Base-by-base conservation (phyloP, 2,888 invertebrate species). In the Andrena praecox region DNA sequence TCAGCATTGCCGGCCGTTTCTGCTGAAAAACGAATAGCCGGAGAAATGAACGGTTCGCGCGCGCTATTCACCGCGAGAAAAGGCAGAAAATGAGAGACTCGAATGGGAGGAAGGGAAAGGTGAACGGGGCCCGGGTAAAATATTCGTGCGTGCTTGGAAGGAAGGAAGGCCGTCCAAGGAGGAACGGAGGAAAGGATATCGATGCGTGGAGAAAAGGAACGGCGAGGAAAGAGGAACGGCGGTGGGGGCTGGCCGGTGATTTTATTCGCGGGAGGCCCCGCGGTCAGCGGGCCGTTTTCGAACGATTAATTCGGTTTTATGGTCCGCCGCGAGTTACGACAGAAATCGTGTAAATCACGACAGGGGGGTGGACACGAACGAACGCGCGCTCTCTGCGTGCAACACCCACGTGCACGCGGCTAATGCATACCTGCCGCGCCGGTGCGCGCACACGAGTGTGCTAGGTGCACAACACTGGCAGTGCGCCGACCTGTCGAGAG, bases 251-350 rank as follows among this genome's bases (percentile, higher is more conserved):
- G 6, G 33, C 12, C 20, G 62, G 73, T 52, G 62, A 72, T 86
- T 82, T 77, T 81, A 86, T 82, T 84, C 80, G 82, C 87, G 82
- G 81, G 86, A 84, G 79, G 82, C 71, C 69, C 54, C 52, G 50
- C 72, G 24, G 75, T 71, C 66, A 42, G 59, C 42, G 84, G 70
- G 56, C 77, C 84, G 77, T 86, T 89, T 85, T 77, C 72, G 35
- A 77, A 81, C 90, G 89, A 89, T 90, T 90, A 89, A 90, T 90
- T 89, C 77, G 85, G 84, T 89, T 89, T 90, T 90, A 90, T 85
- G 88, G 87, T 70, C 82, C 82, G 82, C 71, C 72, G 75, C 80
- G 81, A 86, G 84, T 86, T 85, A 84, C 79, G 85, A 85, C 80
- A 76, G 79, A 82, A 89, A 84, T 76, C 85, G 77, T 80, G 82